Evolutionary conservation across 2,888 invertebrate genomes (phyloP).

Genomic region (Volucella bombylans): DNA sequence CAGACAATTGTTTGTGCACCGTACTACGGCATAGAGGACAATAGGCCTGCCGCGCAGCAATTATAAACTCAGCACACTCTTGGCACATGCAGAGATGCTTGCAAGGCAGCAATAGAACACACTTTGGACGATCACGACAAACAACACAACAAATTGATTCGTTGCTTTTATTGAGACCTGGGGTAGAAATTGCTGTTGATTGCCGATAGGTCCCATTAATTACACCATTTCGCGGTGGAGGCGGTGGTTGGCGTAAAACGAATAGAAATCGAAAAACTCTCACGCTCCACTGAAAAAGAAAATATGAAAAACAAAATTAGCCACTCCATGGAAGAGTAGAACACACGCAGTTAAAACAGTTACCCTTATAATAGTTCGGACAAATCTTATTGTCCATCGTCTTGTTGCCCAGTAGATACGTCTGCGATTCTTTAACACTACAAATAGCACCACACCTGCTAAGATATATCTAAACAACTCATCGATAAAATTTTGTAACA

Average conservation of each 20-base stretch:
- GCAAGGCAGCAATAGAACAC: constrained; percentile 76
- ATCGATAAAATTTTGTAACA: constrained; percentile 66
- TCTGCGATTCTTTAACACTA: constrained; percentile 66
- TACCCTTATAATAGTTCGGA: constrained; percentile 35
- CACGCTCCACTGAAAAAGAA: constrained; percentile 44
- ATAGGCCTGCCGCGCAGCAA: constrained; percentile 38
- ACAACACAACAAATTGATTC: constrained; percentile 73
- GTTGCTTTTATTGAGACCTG: constrained; percentile 45
- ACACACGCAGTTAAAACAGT: neutral
- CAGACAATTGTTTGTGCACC: constrained; percentile 58
- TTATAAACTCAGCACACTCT: constrained; percentile 74
- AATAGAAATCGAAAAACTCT: constrained; percentile 48
- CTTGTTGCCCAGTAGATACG: constrained; percentile 20
- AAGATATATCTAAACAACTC: constrained; percentile 75
- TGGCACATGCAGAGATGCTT: constrained; percentile 77
- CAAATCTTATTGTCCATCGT: constrained; percentile 20
- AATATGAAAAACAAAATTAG: too few species aligned
- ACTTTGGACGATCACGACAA: constrained; percentile 75
- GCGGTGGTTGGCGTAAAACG: constrained; percentile 46
- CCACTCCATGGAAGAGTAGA: neutral
- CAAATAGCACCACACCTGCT: constrained; percentile 61
- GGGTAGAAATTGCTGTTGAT: constrained; percentile 9
- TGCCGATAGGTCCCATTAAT: neutral
- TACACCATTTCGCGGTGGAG: neutral
- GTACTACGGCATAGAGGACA: constrained; percentile 76